Conservation (phyloP, 2,888 invertebrate genomes). For the Alsophila aescularia region DNA sequence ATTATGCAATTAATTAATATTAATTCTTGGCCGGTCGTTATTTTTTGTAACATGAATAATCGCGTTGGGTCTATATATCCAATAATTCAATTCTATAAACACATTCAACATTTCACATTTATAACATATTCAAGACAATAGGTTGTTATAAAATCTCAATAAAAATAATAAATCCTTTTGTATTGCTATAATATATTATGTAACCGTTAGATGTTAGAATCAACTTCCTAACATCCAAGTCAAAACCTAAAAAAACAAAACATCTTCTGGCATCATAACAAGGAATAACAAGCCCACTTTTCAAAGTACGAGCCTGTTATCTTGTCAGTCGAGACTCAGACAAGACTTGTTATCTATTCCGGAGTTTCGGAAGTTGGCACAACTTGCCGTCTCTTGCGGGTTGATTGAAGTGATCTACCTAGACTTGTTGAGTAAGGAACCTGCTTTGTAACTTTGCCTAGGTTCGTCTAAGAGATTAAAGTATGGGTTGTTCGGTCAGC, state of each 20-base stretch:
- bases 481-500: no score
- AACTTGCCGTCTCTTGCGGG: constrained; percentile 11
- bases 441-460: constrained; percentile 6
- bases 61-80: no score
- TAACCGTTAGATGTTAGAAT: no score
- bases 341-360: constrained; percentile 23
- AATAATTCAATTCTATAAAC: no score
- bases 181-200: no score
- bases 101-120: no score
- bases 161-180: no score
- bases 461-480: background rate
- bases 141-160: no score
- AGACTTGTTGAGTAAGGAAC: constrained; percentile 9
- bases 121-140: no score
- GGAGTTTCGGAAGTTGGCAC: constrained; percentile 16
- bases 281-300: constrained; percentile 10
- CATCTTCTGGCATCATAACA: background rate
- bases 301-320: constrained; percentile 9
- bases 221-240: background rate
- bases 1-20: no score
- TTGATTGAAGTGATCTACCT: constrained; percentile 26
- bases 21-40: no score
- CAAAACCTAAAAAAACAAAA: background rate
- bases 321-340: constrained; percentile 4
- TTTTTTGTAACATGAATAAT: no score